A percentile compares a stretch with the other conserved stretches of the same genome.
These are phyloP conservation scores for Lepidocyrtoides sp. DNA, from an alignment of 2,888 invertebrate genomes.

Conservation along the genomic window DNA sequence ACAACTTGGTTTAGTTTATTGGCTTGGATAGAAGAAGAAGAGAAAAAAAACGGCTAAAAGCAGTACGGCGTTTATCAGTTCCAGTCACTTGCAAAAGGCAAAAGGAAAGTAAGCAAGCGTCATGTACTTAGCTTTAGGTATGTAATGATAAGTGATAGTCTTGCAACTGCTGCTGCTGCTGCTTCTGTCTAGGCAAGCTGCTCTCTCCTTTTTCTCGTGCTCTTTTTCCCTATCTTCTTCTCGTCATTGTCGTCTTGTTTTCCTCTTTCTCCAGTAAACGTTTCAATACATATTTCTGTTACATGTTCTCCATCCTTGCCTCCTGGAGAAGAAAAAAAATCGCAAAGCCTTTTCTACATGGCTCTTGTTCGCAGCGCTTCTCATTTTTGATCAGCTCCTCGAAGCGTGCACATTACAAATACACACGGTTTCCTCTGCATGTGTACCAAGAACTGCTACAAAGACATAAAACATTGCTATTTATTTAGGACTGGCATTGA, in stretches of 20 bases:
- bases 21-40: neutral
- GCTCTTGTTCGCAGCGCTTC: slow-evolving; percentile 74
- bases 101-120: slow-evolving; percentile 61
- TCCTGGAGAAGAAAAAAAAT: slow-evolving; percentile 54
- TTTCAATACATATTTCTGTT: no score
- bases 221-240: neutral
- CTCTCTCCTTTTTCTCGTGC: neutral
- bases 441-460: slow-evolving; percentile 4
- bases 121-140: slow-evolving; percentile 57
- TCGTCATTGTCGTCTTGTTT: neutral
- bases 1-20: neutral
- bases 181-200: no score
- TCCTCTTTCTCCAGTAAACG: neutral
- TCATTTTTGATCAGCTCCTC: slow-evolving; percentile 79
- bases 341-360: slow-evolving; percentile 57
- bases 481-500: neutral
- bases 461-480: neutral
- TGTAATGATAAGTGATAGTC: slow-evolving; percentile 70
- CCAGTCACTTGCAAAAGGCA: slow-evolving; percentile 26
- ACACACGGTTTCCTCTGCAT: neutral
- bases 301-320: slow-evolving; percentile 25
- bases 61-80: neutral
- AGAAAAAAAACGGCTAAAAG: neutral
- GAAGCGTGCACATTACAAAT: slow-evolving; percentile 73
- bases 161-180: slow-evolving; percentile 70